phyloP scores from a whole-genome alignment of 1,140 invertebrate species.

The Drosophila repleta region DNA sequence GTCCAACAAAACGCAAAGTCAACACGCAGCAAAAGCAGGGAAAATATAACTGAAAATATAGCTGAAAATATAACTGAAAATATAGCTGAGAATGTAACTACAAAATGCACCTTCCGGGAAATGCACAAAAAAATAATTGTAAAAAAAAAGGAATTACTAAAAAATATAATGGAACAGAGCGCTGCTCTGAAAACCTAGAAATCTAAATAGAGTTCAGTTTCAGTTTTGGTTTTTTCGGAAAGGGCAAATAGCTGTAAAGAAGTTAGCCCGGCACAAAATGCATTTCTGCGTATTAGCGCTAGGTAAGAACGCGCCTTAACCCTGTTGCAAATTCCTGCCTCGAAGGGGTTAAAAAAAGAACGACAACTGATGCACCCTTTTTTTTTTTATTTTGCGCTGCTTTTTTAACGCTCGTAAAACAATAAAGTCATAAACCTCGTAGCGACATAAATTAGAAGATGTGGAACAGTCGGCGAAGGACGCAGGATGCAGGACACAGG shows the following conservation, averaged over 20 bases:
- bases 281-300: constrained; percentile 59
- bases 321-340: constrained; percentile 72
- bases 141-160: not conserved
- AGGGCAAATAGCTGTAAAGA: constrained; percentile 47
- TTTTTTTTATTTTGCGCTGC: constrained; percentile 16
- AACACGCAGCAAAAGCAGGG: constrained; percentile 58
- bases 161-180: not conserved
- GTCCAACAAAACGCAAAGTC: constrained; percentile 76
- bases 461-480: constrained; percentile 46
- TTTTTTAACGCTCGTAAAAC: constrained; percentile 66
- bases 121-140: constrained; percentile 29
- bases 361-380: constrained; percentile 31
- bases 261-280: constrained; percentile 52
- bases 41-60: constrained; percentile 14
- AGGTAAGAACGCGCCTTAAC: constrained; percentile 51
- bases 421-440: constrained; percentile 71
- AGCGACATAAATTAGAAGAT: constrained; percentile 73
- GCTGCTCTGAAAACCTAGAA: constrained; percentile 77
- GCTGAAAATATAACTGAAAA: constrained; percentile 20
- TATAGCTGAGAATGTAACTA: constrained; percentile 29
- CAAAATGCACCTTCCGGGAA: constrained; percentile 47
- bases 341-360: constrained; percentile 66
- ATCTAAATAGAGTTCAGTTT: constrained; percentile 69
- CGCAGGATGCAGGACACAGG: too few species aligned
- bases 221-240: constrained; percentile 40